phyloP scores from a whole-genome alignment of 1,140 invertebrate genomes.

The Lasioglossum baleicum region DNA sequence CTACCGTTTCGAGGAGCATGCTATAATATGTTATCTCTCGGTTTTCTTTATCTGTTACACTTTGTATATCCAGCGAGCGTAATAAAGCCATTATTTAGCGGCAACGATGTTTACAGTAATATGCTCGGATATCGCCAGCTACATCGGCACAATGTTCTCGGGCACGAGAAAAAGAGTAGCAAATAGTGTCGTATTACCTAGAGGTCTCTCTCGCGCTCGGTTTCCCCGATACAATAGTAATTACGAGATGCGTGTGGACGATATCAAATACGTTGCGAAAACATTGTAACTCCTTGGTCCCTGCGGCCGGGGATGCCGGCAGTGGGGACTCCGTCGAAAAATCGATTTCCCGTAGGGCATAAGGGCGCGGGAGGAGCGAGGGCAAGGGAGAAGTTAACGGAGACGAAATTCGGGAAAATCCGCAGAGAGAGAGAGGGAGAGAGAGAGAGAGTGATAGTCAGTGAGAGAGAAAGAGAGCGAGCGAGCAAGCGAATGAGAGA shows the following conservation, averaged over 20 bases:
- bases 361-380: conserved; percentile 62
- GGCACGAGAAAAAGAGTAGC: background rate
- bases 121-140: background rate
- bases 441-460: conserved; percentile 61
- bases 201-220: conserved; percentile 51
- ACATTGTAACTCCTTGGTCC: conserved; percentile 48
- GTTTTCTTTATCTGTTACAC: conserved; percentile 1
- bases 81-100: background rate
- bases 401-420: conserved; percentile 66
- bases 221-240: conserved; percentile 45
- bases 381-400: conserved; percentile 51
- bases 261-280: conserved; percentile 60
- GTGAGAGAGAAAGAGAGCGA: conserved; percentile 61
- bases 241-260: conserved; percentile 52
- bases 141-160: background rate
- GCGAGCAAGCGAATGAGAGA: conserved; percentile 16
- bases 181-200: conserved; percentile 32
- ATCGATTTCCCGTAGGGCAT: conserved; percentile 76
- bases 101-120: background rate
- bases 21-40: background rate
- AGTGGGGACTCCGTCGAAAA: conserved; percentile 73
- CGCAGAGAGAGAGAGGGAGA: conserved; percentile 57
- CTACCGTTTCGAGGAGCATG: no score
- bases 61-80: background rate
- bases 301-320: conserved; percentile 62